Evolutionary conservation across 2,888 invertebrate genomes (phyloP).

Genomic region (Ptychoptera contaminata): DNA sequence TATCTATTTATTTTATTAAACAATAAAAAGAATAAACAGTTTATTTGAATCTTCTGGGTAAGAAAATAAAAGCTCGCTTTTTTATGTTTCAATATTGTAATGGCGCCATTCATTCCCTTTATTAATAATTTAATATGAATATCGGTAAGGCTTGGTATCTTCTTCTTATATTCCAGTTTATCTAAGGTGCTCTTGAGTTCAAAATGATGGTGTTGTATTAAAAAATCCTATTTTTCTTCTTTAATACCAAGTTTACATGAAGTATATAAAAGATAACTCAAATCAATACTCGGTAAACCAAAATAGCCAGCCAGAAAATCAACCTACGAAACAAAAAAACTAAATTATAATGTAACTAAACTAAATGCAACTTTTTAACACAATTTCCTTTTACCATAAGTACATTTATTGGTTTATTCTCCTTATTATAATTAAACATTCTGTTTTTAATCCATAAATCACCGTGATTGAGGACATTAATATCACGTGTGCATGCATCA

Average conservation of each 20-base stretch:
- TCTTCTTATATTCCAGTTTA: neutral
- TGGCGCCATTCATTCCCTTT: neutral
- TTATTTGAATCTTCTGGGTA: no score
- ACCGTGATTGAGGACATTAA: slow-evolving; percentile 3
- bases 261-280: slow-evolving; percentile 2
- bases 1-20: no score
- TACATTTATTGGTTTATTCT: neutral
- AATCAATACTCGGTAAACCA: slow-evolving; percentile 3
- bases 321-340: neutral
- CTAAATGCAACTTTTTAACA: neutral
- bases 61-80: no score
- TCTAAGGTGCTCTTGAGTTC: neutral
- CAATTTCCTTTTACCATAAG: neutral
- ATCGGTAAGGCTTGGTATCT: neutral
- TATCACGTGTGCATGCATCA: neutral
- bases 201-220: neutral
- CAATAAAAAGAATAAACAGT: no score
- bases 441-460: slow-evolving; percentile 1
- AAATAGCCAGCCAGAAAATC: slow-evolving; percentile 3
- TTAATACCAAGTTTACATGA: neutral
- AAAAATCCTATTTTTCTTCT: slow-evolving; percentile 1
- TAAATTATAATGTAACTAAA: neutral
- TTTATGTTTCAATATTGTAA: no score
- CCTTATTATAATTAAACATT: slow-evolving; percentile 1
- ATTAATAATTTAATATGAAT: neutral